A percentile compares a stretch with the other conserved stretches of the same genome.
These are phyloP conservation scores for Dolichomitus sp. DNA, from an alignment of 2,888 invertebrate species.

Conservation along the genomic window DNA sequence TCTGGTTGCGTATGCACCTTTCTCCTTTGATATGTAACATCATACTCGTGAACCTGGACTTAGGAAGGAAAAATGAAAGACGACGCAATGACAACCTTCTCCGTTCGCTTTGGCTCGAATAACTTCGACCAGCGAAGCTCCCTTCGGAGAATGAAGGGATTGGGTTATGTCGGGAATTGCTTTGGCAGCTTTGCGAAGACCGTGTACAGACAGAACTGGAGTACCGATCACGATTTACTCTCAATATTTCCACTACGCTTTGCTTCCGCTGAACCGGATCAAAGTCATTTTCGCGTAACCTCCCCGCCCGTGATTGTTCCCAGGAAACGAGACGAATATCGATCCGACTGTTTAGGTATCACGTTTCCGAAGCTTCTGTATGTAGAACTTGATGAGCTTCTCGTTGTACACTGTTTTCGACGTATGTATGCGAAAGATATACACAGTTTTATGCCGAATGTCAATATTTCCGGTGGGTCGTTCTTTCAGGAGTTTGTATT, in stretches of 20 bases:
- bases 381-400: background rate
- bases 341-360: slow-evolving; percentile 39
- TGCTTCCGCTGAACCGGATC: slow-evolving; percentile 12
- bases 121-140: background rate
- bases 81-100: background rate
- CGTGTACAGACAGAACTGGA: slow-evolving; percentile 38
- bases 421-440: background rate
- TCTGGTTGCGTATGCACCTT: slow-evolving; percentile 2
- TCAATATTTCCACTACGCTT: slow-evolving; percentile 30
- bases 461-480: background rate
- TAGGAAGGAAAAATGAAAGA: background rate
- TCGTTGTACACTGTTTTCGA: background rate
- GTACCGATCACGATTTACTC: slow-evolving; percentile 31
- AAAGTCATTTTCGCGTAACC: slow-evolving; percentile 53
- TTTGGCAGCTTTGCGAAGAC: background rate
- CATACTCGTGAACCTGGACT: background rate
- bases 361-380: slow-evolving; percentile 18
- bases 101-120: background rate
- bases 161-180: slow-evolving; percentile 28
- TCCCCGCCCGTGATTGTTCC: slow-evolving; percentile 42
- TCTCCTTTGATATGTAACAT: background rate
- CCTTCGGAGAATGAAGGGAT: slow-evolving; percentile 21
- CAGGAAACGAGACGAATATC: slow-evolving; percentile 47
- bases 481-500: background rate
- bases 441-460: background rate